These are phyloP conservation scores for Busseola fusca DNA, from an alignment of 2,888 invertebrate species.

Conservation along the genomic window DNA sequence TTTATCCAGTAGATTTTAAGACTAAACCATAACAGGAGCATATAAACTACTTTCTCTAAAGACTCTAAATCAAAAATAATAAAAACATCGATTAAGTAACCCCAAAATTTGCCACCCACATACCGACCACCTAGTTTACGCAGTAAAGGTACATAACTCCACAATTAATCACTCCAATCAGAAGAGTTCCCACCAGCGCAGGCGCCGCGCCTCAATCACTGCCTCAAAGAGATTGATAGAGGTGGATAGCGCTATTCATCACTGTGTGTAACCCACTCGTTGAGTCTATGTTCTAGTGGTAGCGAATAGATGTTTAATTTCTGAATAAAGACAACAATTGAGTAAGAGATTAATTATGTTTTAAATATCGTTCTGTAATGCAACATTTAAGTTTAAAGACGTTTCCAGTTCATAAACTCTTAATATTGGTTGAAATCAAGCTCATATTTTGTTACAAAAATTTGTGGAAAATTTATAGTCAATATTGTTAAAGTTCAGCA, in stretches of 20 bases:
- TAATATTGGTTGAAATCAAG: not conserved
- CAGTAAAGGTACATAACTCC: constrained; percentile 49
- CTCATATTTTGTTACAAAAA: not conserved
- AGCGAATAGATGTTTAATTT: constrained; percentile 24
- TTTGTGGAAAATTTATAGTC: not conserved
- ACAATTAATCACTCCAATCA: constrained; percentile 70
- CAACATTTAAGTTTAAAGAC: not conserved
- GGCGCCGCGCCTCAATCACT: constrained; percentile 68
- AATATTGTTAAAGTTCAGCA: not conserved
- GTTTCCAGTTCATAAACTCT: not conserved
- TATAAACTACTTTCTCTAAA: constrained; percentile 12
- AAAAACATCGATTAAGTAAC: constrained; percentile 27
- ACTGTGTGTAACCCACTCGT: constrained; percentile 52
- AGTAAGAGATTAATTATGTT: not conserved
- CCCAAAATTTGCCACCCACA: constrained; percentile 52
- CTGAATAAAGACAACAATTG: constrained; percentile 1
- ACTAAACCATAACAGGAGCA: constrained; percentile 6
- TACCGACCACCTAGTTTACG: constrained; percentile 59
- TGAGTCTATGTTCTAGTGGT: constrained; percentile 29
- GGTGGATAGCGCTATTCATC: constrained; percentile 71
- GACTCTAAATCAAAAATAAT: constrained; percentile 21
- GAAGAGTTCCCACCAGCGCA: constrained; percentile 70
- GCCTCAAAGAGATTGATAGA: constrained; percentile 70
- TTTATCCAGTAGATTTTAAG: not conserved
- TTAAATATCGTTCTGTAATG: not conserved